phyloP scores from a whole-genome alignment of 1,140 invertebrate genomes.

The Pogonomyrmex barbatus region DNA sequence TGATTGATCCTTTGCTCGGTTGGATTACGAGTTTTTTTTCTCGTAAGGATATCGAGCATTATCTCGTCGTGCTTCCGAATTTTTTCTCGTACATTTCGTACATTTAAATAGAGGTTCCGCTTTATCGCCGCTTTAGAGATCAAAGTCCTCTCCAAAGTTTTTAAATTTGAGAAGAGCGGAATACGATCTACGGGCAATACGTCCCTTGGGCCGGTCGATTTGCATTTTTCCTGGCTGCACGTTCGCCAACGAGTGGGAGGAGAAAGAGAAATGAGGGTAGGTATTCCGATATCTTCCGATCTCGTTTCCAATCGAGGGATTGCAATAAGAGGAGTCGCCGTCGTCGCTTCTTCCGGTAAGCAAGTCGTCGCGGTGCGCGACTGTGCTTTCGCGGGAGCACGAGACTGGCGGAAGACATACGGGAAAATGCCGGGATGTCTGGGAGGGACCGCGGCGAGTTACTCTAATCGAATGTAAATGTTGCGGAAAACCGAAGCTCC shows the following conservation, averaged over 20 bases:
- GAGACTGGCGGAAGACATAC: constrained; percentile 34
- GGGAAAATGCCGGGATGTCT: constrained; percentile 48
- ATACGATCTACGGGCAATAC: constrained; percentile 69
- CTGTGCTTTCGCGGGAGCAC: constrained; percentile 58
- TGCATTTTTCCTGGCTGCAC: constrained; percentile 71
- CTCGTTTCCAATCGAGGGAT: constrained; percentile 74
- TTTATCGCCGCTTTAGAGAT: constrained; percentile 29
- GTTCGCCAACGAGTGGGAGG: background rate
- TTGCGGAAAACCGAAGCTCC: constrained; percentile 80
- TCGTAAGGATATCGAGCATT: background rate
- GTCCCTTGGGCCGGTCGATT: constrained; percentile 72
- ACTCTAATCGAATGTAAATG: constrained; percentile 82
- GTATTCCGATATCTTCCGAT: constrained; percentile 78
- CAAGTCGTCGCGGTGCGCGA: constrained; percentile 74
- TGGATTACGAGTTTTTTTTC: constrained; percentile 10
- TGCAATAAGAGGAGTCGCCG: constrained; percentile 75
- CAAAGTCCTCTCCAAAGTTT: background rate
- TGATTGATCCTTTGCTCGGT: constrained; percentile 13
- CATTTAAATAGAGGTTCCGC: constrained; percentile 20
- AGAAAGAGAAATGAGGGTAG: constrained; percentile 44
- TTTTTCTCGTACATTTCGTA: background rate
- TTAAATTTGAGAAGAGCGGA: constrained; percentile 49
- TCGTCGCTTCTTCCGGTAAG: constrained; percentile 72
- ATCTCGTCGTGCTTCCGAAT: constrained; percentile 16
- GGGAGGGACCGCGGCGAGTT: constrained; percentile 47